Evolutionary conservation across 2,113 vertebrate genomes (phyloP), one percentile per base, ranked within the genome.

Genomic region (Chaetops frenatus): DNA sequence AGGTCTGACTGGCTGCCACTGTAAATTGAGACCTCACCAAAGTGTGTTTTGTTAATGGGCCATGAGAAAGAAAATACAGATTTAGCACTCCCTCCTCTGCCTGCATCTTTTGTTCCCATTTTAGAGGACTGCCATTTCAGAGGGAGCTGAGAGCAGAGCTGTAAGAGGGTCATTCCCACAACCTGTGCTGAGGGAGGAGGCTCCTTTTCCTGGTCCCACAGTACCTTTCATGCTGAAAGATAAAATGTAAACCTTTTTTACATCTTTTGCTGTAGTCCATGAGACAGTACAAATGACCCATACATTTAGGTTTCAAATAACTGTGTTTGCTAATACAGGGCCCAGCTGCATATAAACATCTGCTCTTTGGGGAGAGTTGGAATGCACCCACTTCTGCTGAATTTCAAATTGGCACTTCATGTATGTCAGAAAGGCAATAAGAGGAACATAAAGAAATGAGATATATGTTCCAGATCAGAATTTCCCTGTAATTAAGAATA

Each of bases 401-500:
- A 80, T 93, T 95, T 94, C 45, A 72, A 69, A 71, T 23, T 77
- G 50, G 12, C 19, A 71, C 22, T 95, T 94, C 28, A 12, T 58
- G 15, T 77, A 85, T 86, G 92, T 77, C 23, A 84, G 67, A 90
- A 97, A 95, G 76, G 69, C 86, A 94, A 3, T 73, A 93, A 85
- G 44, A 95, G 79, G 11, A 29, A 62, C 25, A 54, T 57, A 79
- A 96, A 97, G 93, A 94, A 95, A 67, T 23, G 13, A 82, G 85
- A 93, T 89, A 33, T 54, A 79, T 91, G 92, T 94, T 96, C 79
- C 94, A 89, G 73, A 79, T 88, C 83, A 92, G 80, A 96, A 85
- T 86, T 93, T 94, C 65, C 82, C 45, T 60, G 18, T 92, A 96
- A 96, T 98, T 96, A 97, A 35, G 91, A 95, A 81, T 88, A 94